A percentile compares a stretch with the other conserved stretches of the same genome.
phyloP scores from a whole-genome alignment of 2,797 vertebrate species.

The Peromyscus melanophrys region DNA sequence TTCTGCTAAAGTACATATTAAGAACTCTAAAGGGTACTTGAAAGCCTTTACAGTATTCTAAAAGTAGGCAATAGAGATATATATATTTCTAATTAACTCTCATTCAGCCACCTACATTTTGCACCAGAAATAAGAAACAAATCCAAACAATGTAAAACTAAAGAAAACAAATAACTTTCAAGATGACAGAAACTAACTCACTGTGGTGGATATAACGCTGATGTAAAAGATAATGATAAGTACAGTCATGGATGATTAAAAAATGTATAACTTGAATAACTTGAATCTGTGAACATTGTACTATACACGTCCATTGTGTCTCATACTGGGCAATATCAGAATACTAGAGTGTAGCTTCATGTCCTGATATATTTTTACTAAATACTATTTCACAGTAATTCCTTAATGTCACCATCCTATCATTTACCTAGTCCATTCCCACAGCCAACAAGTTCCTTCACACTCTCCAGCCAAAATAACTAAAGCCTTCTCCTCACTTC shows the following conservation, averaged over 20 bases:
- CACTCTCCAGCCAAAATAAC: not conserved
- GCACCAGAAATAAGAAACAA: not conserved
- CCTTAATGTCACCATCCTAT: not conserved
- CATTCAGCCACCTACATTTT: not conserved
- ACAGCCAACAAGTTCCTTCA: not conserved
- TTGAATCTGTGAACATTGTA: not conserved
- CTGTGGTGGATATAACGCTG: no score
- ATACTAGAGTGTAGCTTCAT: not conserved
- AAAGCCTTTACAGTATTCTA: not conserved
- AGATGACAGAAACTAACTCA: not conserved
- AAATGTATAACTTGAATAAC: not conserved
- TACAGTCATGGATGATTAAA: not conserved
- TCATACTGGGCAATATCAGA: not conserved
- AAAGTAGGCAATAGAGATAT: not conserved
- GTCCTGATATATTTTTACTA: not conserved
- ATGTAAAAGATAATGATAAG: not conserved
- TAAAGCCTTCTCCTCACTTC: not conserved
- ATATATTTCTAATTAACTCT: not conserved
- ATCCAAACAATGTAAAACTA: not conserved
- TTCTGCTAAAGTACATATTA: not conserved
- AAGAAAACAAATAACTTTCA: not conserved
- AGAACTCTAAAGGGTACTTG: not conserved
- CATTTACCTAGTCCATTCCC: not conserved
- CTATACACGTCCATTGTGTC: not conserved
- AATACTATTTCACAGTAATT: not conserved